These are phyloP conservation scores for Furcula furcula DNA, from an alignment of 2,888 invertebrate species.

Conservation along the genomic window DNA sequence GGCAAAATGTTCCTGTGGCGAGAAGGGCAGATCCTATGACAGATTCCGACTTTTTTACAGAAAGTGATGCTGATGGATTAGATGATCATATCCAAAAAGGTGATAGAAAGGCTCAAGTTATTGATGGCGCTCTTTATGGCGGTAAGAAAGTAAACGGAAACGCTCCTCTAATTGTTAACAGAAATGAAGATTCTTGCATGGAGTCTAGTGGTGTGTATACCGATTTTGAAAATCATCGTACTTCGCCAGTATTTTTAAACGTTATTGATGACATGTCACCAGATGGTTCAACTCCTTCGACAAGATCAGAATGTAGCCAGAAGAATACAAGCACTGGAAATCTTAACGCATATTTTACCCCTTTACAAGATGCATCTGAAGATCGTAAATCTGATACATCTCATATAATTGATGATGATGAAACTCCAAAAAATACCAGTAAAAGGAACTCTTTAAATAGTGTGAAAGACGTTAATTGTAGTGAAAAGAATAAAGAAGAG, in stretches of 20 bases:
- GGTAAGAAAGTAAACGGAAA: constrained; percentile 82
- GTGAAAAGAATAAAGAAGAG: constrained; percentile 75
- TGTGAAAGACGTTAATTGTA: constrained; percentile 58
- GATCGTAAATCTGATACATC: constrained; percentile 46
- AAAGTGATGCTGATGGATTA: constrained; percentile 93
- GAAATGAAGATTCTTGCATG: constrained; percentile 90
- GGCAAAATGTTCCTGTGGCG: constrained; percentile 83
- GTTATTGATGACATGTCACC: constrained; percentile 87
- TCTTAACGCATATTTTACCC: constrained; percentile 51
- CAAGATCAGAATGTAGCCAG: constrained; percentile 76
- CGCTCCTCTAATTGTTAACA: constrained; percentile 78
- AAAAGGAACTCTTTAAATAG: constrained; percentile 72
- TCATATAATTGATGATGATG: constrained; percentile 48
- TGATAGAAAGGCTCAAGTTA: constrained; percentile 90
- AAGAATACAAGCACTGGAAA: constrained; percentile 63
- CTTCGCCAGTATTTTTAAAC: constrained; percentile 74
- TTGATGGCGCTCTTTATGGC: constrained; percentile 94
- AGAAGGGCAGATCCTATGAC: constrained; percentile 92
- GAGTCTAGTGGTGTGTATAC: constrained; percentile 95
- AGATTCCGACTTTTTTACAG: constrained; percentile 95
- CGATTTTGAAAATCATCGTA: constrained; percentile 87
- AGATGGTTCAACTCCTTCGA: constrained; percentile 82
- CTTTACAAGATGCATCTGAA: constrained; percentile 47
- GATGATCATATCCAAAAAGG: constrained; percentile 87
- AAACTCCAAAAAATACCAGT: constrained; percentile 63